A percentile compares a stretch with the other conserved stretches of the same genome.
These are phyloP conservation scores for Lasioglossum lativentre DNA, from an alignment of 2,888 invertebrate genomes.

Conservation along the genomic window DNA sequence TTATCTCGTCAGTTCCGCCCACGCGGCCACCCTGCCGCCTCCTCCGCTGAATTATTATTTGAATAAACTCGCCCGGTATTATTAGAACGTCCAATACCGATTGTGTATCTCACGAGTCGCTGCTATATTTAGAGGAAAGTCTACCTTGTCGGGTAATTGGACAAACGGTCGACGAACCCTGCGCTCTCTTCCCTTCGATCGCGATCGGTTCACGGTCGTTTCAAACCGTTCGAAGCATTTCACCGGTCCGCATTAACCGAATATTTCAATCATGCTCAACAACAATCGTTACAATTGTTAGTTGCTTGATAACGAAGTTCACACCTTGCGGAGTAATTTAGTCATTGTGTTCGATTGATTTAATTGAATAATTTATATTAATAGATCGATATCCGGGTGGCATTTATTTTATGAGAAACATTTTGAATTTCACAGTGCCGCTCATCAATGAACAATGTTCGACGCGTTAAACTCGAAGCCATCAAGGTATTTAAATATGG, in stretches of 20 bases:
- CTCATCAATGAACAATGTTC: not conserved
- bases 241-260: too few species aligned
- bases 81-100: slow-evolving; percentile 66
- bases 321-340: too few species aligned
- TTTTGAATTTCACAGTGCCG: not conserved
- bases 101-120: slow-evolving; percentile 49
- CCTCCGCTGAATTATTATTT: slow-evolving; percentile 73
- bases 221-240: too few species aligned
- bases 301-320: too few species aligned
- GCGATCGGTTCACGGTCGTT: not conserved
- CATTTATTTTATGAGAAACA: not conserved
- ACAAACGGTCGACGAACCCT: slow-evolving; percentile 58
- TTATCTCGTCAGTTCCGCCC: slow-evolving; percentile 74
- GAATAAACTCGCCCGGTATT: slow-evolving; percentile 70
- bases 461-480: not conserved
- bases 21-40: slow-evolving; percentile 63
- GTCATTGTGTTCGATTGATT: too few species aligned
- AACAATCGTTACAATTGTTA: too few species aligned
- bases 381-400: not conserved
- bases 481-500: not conserved
- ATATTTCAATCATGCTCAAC: too few species aligned
- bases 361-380: not conserved
- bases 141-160: slow-evolving; percentile 52
- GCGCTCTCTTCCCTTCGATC: not conserved
- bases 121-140: slow-evolving; percentile 59